phyloP scores from a whole-genome alignment of 2,888 invertebrate genomes.

The Iselma pallidipennis region DNA sequence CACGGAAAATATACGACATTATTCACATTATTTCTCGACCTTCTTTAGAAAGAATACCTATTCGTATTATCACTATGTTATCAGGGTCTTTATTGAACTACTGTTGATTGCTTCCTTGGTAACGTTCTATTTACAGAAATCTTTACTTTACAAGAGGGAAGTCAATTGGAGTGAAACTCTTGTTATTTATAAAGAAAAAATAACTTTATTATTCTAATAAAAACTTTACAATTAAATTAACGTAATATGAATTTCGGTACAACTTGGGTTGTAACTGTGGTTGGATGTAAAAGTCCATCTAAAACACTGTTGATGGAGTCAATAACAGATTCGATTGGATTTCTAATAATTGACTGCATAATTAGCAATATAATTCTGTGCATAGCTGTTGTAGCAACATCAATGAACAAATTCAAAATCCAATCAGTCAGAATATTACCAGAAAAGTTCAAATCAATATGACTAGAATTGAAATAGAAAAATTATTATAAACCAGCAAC shows the following conservation, averaged over 20 bases:
- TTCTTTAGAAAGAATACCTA: too few species aligned
- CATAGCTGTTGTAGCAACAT: conserved; percentile 56
- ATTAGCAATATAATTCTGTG: conserved; percentile 57
- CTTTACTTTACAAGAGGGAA: too few species aligned
- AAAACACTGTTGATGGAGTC: conserved; percentile 51
- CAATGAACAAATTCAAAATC: conserved; percentile 58
- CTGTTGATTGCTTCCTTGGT: too few species aligned
- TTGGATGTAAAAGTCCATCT: conserved; percentile 14
- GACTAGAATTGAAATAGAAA: conserved; percentile 55
- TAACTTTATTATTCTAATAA: too few species aligned
- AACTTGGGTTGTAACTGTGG: conserved; percentile 1
- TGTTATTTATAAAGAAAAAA: too few species aligned
- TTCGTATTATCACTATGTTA: too few species aligned
- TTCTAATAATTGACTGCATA: conserved; percentile 55
- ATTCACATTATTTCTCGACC: too few species aligned
- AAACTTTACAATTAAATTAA: too few species aligned
- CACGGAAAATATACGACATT: neutral
- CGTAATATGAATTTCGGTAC: too few species aligned
- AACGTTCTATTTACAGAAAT: too few species aligned
- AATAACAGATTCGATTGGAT: conserved; percentile 50
- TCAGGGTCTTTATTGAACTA: too few species aligned
- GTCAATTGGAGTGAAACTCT: too few species aligned
- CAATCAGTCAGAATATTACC: conserved; percentile 60
- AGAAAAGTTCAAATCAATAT: conserved; percentile 57
- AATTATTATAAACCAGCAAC: conserved; percentile 3